Base-by-base conservation (phyloP, 2,113 vertebrate species). In the Hippolais icterina region DNA sequence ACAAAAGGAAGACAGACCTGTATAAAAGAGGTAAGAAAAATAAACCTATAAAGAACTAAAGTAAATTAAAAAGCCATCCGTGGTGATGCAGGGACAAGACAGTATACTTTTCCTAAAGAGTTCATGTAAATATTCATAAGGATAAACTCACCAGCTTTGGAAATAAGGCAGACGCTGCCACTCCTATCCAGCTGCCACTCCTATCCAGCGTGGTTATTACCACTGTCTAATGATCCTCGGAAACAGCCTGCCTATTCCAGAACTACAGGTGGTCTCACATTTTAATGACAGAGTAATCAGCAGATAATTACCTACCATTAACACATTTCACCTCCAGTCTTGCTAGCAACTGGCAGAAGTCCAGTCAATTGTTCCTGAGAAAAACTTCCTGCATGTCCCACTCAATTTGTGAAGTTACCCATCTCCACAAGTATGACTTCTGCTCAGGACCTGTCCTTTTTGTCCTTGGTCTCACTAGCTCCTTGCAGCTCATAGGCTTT, bases 241-340 rank as follows among this genome's bases (percentile, higher is more conserved):
- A 93, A 94, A 83, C 25, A 57, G 57, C 59, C n/a, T 50, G 53
- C 17, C 49, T 66, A 69, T 54, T 83, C 56, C 47, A 93, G 59
- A 93, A 37, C 77, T 87, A 77, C 59, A 94, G 65, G 52, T 60
- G 72, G 79, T 88, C 91, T 77, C 35, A 64, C 76, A 81, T 92
- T 96, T 93, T 87, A 94, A 92, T 27, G 70, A 42, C 50, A 80
- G 25, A 77, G 52, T 84, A 77, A 96, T 89, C 81, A 91, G 27
- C 74, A 94, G 52, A 90, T 83, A 95, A 96, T 87, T 76, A 94
- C n/a, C 71, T 59, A 61, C 20, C 83, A 74, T 95, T 84, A 96
- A 92, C 50, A 83, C 63, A 35, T 77, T 93, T 83, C 70, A 90
- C 60, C 37, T 84, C 25, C 31, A 89, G 20, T 57, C 87, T 82